Conservation (phyloP, 2,888 invertebrate species). For the Parasteatoda lunata region DNA sequence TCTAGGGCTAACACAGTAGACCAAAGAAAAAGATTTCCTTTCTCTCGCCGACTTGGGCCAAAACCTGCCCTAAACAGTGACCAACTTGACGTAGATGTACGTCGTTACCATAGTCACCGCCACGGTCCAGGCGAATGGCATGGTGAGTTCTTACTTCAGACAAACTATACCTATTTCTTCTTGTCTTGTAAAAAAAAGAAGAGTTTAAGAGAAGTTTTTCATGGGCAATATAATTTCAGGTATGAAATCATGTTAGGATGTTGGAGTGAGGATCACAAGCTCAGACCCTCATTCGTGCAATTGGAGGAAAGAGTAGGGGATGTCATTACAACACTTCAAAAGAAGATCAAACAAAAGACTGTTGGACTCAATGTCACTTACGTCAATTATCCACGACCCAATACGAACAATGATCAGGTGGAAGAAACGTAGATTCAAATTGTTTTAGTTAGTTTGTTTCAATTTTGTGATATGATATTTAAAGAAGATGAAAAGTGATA, state of each 20-base stretch:
- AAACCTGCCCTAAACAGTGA: too few species aligned
- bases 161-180: background rate
- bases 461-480: background rate
- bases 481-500: background rate
- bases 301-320: slow-evolving; percentile 70
- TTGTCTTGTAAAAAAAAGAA: background rate
- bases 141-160: too few species aligned
- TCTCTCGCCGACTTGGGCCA: too few species aligned
- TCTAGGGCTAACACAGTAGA: too few species aligned
- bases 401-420: background rate
- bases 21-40: too few species aligned
- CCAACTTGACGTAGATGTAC: too few species aligned
- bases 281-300: slow-evolving; percentile 73
- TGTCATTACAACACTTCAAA: slow-evolving; percentile 66
- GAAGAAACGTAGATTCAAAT: background rate
- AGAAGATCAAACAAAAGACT: slow-evolving; percentile 37
- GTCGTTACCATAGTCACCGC: too few species aligned
- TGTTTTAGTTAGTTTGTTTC: background rate
- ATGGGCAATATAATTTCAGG: slow-evolving; percentile 64
- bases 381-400: slow-evolving; percentile 62
- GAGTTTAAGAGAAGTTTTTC: background rate
- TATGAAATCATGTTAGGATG: slow-evolving; percentile 73
- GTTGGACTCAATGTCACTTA: slow-evolving; percentile 68
- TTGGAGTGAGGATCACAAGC: slow-evolving; percentile 71
- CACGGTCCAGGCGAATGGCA: too few species aligned